Percentiles rank a stretch among this genome's conserved stretches.
These are phyloP conservation scores for Melanerpes aurifrons DNA, from an alignment of 2,113 vertebrate genomes.

Conservation along the genomic window DNA sequence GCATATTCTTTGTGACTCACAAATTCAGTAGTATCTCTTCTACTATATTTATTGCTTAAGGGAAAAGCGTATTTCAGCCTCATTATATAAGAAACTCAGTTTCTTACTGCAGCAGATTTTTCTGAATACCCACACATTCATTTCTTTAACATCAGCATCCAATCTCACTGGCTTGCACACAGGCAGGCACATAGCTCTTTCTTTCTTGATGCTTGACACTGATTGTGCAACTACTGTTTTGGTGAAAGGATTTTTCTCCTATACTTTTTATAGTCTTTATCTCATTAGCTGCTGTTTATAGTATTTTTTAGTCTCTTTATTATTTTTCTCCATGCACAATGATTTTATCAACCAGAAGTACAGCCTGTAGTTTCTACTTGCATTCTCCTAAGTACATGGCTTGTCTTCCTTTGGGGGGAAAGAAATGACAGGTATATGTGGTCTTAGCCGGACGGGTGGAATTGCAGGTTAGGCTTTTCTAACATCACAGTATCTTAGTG, in stretches of 20 bases:
- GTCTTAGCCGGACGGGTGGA: not conserved
- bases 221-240: conserved; percentile 8
- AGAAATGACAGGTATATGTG: not conserved
- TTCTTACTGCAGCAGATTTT: conserved; percentile 13
- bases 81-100: not conserved
- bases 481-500: not conserved
- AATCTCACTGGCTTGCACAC: not conserved
- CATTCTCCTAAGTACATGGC: not conserved
- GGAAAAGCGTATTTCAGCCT: not conserved
- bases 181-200: conserved; percentile 32
- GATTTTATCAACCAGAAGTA: conserved; percentile 13
- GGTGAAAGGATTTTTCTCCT: conserved; percentile 30
- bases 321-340: not conserved
- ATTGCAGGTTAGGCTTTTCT: conserved; percentile 8
- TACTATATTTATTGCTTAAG: not conserved
- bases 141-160: conserved; percentile 19
- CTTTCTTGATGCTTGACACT: conserved; percentile 38
- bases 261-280: conserved; percentile 26
- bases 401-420: conserved; percentile 27
- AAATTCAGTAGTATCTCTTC: not conserved
- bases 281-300: conserved; percentile 23
- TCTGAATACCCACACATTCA: not conserved
- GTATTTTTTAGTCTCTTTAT: conserved; percentile 28
- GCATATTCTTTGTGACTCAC: not conserved
- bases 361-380: conserved; percentile 21